phyloP scores from a whole-genome alignment of 2,888 invertebrate species.

The Heliconius erato region DNA sequence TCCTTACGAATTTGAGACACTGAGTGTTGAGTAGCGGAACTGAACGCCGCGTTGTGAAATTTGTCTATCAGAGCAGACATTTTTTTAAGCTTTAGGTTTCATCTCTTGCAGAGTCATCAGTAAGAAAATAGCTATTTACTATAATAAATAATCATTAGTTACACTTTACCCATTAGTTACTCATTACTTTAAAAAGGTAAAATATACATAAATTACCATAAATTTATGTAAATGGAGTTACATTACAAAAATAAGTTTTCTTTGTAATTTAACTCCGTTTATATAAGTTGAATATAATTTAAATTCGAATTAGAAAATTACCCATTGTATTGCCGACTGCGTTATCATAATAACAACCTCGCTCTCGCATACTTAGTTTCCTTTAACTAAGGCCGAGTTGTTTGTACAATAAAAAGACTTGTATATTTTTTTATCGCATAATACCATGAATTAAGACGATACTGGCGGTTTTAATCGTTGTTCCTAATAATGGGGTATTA shows the following conservation, averaged over 20 bases:
- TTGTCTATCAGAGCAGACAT: too few species aligned
- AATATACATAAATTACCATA: too few species aligned
- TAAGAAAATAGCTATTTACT: too few species aligned
- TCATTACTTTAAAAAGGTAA: too few species aligned
- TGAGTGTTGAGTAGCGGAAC: too few species aligned
- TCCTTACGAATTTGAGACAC: too few species aligned
- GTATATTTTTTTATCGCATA: not conserved
- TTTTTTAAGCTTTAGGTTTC: not conserved
- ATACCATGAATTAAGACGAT: not conserved
- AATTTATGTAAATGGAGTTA: too few species aligned
- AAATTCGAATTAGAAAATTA: not conserved
- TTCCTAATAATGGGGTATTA: not conserved
- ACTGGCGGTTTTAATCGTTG: constrained; percentile 1
- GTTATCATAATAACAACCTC: constrained; percentile 34
- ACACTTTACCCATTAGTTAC: too few species aligned
- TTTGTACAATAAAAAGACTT: not conserved
- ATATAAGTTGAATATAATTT: not conserved
- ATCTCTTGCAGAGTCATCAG: too few species aligned
- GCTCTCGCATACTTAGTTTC: constrained; percentile 18
- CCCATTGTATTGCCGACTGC: not conserved
- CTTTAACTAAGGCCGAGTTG: constrained; percentile 20
- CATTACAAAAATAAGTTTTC: not conserved
- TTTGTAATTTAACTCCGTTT: not conserved
- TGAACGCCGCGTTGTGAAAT: too few species aligned
- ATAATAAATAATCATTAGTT: too few species aligned